Percentiles rank a stretch among this genome's conserved stretches.
These are phyloP conservation scores for Ameiurus melas DNA, from an alignment of 2,113 vertebrate genomes.

Conservation along the genomic window DNA sequence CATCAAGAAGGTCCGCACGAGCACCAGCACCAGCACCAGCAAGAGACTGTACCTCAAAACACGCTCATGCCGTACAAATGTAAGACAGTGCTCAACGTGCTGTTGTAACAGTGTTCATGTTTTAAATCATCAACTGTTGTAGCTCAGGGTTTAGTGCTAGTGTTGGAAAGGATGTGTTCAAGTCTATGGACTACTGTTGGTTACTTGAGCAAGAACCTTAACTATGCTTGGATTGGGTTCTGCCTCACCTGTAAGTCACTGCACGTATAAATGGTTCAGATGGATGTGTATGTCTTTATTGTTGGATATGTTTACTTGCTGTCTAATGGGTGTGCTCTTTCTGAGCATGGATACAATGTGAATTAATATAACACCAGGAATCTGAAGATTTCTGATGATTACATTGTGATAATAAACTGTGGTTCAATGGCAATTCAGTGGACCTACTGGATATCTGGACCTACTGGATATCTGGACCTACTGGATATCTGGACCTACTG, in stretches of 20 bases:
- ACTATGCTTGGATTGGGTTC: not conserved
- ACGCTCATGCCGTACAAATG: conserved; percentile 87
- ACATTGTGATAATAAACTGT: not conserved
- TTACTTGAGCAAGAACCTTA: not conserved
- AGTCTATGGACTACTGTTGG: not conserved
- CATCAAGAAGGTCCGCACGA: conserved; percentile 70
- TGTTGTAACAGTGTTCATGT: not conserved
- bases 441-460: not conserved
- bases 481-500: not conserved
- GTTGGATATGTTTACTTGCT: not conserved
- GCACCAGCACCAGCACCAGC: conserved; percentile 60
- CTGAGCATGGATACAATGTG: not conserved
- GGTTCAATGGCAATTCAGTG: not conserved
- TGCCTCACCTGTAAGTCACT: not conserved
- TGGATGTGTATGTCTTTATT: not conserved
- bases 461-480: not conserved
- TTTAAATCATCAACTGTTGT: too few relatives aligned
- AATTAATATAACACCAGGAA: not conserved
- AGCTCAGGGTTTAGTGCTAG: not conserved
- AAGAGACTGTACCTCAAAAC: conserved; percentile 85
- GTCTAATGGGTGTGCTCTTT: not conserved
- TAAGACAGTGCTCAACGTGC: conserved; percentile 56
- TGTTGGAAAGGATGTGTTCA: not conserved
- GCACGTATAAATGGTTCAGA: not conserved
- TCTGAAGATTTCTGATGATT: not conserved